Evolutionary conservation across 2,113 vertebrate genomes (phyloP), one percentile per base, ranked within the genome.

Genomic region (Silurus asotus): DNA sequence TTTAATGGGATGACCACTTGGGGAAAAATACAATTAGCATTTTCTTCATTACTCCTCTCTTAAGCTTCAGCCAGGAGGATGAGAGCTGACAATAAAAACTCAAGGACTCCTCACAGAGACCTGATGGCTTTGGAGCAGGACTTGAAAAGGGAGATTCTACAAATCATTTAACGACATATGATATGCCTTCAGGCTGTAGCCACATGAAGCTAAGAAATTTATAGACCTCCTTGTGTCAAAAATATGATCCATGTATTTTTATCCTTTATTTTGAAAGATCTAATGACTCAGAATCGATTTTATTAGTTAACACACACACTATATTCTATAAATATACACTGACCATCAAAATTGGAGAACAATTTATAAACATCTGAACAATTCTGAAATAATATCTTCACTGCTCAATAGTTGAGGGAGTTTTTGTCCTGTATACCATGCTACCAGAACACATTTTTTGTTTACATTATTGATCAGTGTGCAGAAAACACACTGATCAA

Each of bases 1-100:
- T 90, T 87, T 85, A 90, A 91, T 88, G 89, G 84, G 13, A 78
- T 72, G 89, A 85, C 87, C 90, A 84, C 89, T 87, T 56, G 87
- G 83, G 88, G 45, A 81, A 92, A 37, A 61, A 88, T 84, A 56
- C 76, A 84, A 92, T 92, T 91, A 90, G 65, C 86, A 88, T 93
- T 83, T 55, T 55, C 64, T 81, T 86, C 84, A 62, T 82, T 87
- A 56, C 51, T 67, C 85, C 23, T 58, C 79, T 89, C 37, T 84
- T 67, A 87, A 77, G 74, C 70, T 74, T 78, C 61, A 81, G 55
- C 75, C 51, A 79, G 56, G 45, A 19, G 10, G 84, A 84, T 84
- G 87, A 88, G 83, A 11, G 77, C 82, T 85, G 75, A 87, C 74
- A 88, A 84, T 83, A 82, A 82, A 89, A 88, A 86, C 65, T 86